Evolutionary conservation across 2,113 vertebrate genomes (phyloP), one percentile per base, ranked within the genome.

Genomic region (Gavia stellata): DNA sequence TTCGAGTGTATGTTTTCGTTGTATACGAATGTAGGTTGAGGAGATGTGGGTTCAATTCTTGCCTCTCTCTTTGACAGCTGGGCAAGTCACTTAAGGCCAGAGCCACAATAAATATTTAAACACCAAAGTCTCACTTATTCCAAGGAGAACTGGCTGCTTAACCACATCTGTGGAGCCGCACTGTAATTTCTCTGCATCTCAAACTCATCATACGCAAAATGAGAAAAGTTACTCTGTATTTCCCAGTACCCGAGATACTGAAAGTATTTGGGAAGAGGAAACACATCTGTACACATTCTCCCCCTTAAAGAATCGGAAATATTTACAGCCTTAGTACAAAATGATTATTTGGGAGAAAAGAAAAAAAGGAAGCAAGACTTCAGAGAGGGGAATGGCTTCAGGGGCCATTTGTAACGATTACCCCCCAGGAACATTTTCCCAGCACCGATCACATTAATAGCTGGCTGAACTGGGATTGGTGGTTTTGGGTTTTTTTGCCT

Each of bases 361-460:
- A 63, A 61, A 36, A 28, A 52, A 63, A 80, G 47, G 33, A 78
- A 88, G 7, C 49, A 70, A 36, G 40, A 63, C 26, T 72, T 79
- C 19, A 66, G 40, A 56, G 7, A 13, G 14, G 26, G 12, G 29
- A 50, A 45, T 34, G 13, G 50, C 53, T 73, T 56, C 31, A 62
- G 59, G 63, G 36, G 56, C 58, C n/a, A 9, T 10, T 7, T 12
- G 29, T 10, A n/a, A 40, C 3, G 3, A 68, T 49, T 5, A 14
- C 31, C 40, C 38, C 20, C 55, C 10, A 33, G 36, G 45, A 88
- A 21, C 13, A 7, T 44, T 6, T 87, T 19, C 86, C 63, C 67
- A 70, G 1, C 38, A 21, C 36, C 1, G 6, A 38, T 23, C 3
- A 0, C 20, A 25, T 28, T 21, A 45, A 52, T 5, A 91, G 42